phyloP scores from a whole-genome alignment of 2,113 vertebrate genomes.

The Ciconia stormi region DNA sequence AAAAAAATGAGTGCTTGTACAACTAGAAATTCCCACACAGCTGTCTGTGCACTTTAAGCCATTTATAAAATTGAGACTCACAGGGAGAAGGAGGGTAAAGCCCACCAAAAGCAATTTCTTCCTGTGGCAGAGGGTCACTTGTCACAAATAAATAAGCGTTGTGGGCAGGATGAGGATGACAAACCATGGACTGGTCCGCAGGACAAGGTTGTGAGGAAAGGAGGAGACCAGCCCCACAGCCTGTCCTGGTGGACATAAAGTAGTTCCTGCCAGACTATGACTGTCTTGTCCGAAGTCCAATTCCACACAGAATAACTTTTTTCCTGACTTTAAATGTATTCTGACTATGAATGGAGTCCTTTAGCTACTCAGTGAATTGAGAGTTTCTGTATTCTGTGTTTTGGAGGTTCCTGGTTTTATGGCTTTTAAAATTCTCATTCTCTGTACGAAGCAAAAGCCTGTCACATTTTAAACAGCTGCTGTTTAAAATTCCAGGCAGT shows the following conservation, averaged over 20 bases:
- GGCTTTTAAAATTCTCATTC: not conserved
- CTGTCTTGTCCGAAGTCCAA: not conserved
- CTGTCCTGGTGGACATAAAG: too few species aligned
- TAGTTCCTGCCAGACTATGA: accelerated
- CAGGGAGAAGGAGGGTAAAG: not conserved
- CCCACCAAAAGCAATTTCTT: not conserved
- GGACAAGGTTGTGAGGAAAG: not conserved
- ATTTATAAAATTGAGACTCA: not conserved
- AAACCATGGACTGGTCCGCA: not conserved
- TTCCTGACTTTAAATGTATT: not conserved
- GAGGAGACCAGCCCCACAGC: not conserved
- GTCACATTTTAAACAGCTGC: not conserved
- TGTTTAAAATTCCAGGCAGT: not conserved
- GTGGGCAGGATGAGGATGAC: not conserved
- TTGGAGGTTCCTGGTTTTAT: not conserved
- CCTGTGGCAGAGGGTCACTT: not conserved
- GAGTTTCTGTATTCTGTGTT: not conserved
- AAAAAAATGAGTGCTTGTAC: not conserved
- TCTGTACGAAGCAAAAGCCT: not conserved
- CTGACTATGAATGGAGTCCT: not conserved
- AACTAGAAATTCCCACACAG: not conserved
- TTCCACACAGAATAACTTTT: not conserved
- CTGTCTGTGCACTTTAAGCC: not conserved
- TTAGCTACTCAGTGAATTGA: not conserved
- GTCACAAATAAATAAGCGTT: not conserved